Base-by-base conservation (phyloP, 2,797 vertebrate species). In the Poecilia picta region DNA sequence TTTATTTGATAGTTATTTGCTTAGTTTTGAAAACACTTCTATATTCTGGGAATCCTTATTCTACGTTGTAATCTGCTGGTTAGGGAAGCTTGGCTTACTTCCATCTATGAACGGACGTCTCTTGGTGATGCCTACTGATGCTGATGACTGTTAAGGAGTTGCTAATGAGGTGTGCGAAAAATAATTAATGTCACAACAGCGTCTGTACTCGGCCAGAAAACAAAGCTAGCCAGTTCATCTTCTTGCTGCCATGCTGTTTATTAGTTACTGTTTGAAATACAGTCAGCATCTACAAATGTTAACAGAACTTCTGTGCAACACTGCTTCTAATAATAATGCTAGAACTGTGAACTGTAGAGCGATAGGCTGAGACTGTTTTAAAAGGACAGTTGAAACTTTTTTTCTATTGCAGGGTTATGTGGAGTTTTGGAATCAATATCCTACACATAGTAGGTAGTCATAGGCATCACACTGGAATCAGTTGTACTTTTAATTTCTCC, bases 101-200 rank as follows among this genome's bases (percentile, higher is more conserved):
- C 43, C 68, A 72, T 72, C 43, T 8, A 46, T 46, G 28, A 28
- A 13, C 41, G 45, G 41, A 28, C n/a, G 8, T 72, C 43, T 72
- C n/a, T n/a, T 46, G 25, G 43, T 46, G 68, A 28, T 16, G 25
- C n/a, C 68, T 28, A 16, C 68, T 72, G 68, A 28, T 72, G 25
- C 68, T 72, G 68, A 39, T 72, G 43, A 41, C 68, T n/a, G 39
- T 71, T n/a, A n/a, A 71, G 25, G 23, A 71, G 68, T 72, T 72
- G 68, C 25, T 46, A 72, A 72, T 72, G 68, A 72, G 68, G 68
- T 72, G 68, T 72, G 68, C 46, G 68, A 72, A 45, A 15, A 72
- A 46, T 25, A 46, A 72, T 72, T 72, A 72, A 45, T 72, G 41
- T 46, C 15, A 15, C 68, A 46, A 45, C 25, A 72, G 25, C 3